Base-by-base conservation (phyloP, 92 coral and sea anemone species). In the Umimayanthus chanpuru region DNA sequence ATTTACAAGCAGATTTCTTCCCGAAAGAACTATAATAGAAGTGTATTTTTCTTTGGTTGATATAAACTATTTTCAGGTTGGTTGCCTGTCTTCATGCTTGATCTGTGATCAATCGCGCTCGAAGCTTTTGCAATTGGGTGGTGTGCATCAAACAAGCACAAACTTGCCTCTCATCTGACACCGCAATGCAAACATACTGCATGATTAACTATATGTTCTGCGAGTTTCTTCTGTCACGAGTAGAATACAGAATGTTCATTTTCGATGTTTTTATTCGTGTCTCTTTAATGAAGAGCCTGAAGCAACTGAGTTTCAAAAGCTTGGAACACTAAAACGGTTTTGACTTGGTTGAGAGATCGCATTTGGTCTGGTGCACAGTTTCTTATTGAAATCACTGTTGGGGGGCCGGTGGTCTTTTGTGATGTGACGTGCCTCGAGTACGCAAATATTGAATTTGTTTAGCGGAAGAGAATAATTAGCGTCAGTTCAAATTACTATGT, bases 41-140 rank as follows among this genome's bases (percentile, higher is more conserved):
- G 1, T 5, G 50, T 20, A 5, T 39, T 75, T 32, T 36, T 20
- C 44, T 75, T 1, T 75, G 79, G n/a, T 75, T 75, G 79, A 40
- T 53, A 23, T 43, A 15, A 47, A 25, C 76, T 68, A 43, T 83
- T 47, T 83, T 83, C 77, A 75, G 87, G 77, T 83, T 83, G 78
- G 87, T 0, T 83, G 87, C 29, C 15, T 41, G 77, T 68, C n/a
- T 78, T 40, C 71, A 78, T 81, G 85, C 77, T 68, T 83, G 87
- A 50, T 25, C 87, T 83, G 86, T 82, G 77, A 67, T 82, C 86
- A 73, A 43, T 82, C 77, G 76, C 77, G 65, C 43, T 68, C 56
- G 25, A 44, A 68, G 23, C 21, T 41, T 38, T 21, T 39, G 76
- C 15, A 18, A 40, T n/a, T 41, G 58, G 87, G n/a, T 41, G 87